Base-by-base conservation (phyloP, 2,113 vertebrate species). In the Pampusana beccarii region DNA sequence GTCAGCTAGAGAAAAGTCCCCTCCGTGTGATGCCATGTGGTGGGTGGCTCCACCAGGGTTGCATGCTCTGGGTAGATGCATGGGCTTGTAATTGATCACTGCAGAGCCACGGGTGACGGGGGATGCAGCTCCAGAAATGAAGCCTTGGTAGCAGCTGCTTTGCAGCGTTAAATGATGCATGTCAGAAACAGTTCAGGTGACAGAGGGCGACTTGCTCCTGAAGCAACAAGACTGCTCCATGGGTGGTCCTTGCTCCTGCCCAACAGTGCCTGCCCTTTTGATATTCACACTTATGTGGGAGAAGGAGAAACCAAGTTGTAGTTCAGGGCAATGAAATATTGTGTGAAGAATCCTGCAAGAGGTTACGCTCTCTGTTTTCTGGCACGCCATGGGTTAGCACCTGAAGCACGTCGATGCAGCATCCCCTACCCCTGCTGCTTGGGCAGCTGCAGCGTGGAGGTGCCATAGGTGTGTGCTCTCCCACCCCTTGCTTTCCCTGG, bases 11-110 rank as follows among this genome's bases (percentile, higher is more conserved):
- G 36, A 36, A 54, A 82, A 46, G 14, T 26, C 21, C 13, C 29
- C 19, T 48, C 7, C 0, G 13, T 16, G 28, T 0, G 0, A 60
- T 42, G 78, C 19, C 3, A 2, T 21, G 13, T 7, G 2, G 13
- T 54, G 51, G 50, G 44, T 57, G 60, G 33, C n/a, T 86, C 54
- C 38, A 38, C 9, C 71, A 44, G 10, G 18, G 31, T 23, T 78
- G 54, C 50, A 23, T 25, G 26, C 61, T 87, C 31, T 48, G 66
- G 16, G n/a, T 77, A 46, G 51, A 78, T 40, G 34, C 56, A 50
- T 23, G 10, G 53, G 31, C 25, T 80, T 86, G 31, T 62, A 85
- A 54, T 53, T 2, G 1, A n/a, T 69, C 51, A 15, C 48, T 78
- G 64, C 48, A 80, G 61, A 83, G 61, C 42, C 38, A 20, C 1